phyloP scores from a whole-genome alignment of 2,113 vertebrate species.

The Porphyrio hochstetteri region DNA sequence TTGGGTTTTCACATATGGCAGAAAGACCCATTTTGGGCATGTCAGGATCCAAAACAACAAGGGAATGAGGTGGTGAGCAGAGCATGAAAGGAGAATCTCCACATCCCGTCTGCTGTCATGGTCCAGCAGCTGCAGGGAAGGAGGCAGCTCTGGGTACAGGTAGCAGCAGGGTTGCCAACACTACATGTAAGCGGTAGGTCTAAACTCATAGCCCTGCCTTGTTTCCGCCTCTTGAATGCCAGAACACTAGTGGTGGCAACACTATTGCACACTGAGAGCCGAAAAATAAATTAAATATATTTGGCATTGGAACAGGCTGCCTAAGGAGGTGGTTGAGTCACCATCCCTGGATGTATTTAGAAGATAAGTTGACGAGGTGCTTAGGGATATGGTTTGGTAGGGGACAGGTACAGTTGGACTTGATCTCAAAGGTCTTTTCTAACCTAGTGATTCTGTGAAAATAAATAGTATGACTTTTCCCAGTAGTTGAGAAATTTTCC shows the following conservation, averaged over 20 bases:
- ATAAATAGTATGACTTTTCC: neutral
- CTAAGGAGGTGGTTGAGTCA: too few relatives aligned
- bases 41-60: neutral
- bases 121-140: neutral
- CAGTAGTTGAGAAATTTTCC: neutral
- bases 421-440: too few relatives aligned
- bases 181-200: neutral
- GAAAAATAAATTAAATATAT: neutral
- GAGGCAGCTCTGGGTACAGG: fast-evolving
- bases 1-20: neutral
- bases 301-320: too few relatives aligned
- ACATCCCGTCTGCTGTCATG: fast-evolving
- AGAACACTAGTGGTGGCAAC: neutral
- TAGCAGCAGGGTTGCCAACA: neutral
- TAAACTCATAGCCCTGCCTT: neutral
- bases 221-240: neutral
- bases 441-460: too few relatives aligned
- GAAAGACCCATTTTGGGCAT: neutral
- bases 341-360: too few relatives aligned
- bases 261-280: neutral
- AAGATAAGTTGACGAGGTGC: too few relatives aligned
- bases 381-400: too few relatives aligned
- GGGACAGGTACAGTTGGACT: too few relatives aligned
- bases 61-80: neutral
- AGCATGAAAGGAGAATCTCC: neutral